These are phyloP conservation scores for Triops cancriformis DNA, from an alignment of 1,140 invertebrate genomes.

Conservation along the genomic window DNA sequence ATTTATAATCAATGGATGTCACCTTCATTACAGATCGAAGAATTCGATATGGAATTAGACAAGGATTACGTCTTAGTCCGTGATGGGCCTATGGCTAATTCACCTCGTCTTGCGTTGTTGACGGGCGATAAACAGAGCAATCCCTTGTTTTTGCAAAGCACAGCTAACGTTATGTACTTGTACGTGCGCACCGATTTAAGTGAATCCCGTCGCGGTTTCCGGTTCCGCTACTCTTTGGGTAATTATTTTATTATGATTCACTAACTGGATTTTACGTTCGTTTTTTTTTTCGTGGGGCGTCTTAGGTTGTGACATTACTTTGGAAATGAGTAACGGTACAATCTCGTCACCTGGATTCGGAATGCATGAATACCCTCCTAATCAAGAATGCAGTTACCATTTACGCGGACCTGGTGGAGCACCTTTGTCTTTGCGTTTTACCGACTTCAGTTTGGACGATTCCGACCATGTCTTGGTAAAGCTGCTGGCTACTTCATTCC, in stretches of 20 bases:
- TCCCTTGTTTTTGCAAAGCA: slow-evolving; percentile 79
- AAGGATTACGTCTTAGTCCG: slow-evolving; percentile 81
- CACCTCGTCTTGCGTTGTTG: slow-evolving; percentile 66
- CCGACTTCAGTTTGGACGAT: slow-evolving; percentile 72
- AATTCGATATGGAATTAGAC: slow-evolving; percentile 74
- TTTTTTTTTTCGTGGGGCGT: slow-evolving; percentile 28
- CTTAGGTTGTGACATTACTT: slow-evolving; percentile 47
- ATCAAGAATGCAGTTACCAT: slow-evolving; percentile 81
- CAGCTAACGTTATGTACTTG: slow-evolving; percentile 76
- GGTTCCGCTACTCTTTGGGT: slow-evolving; percentile 76
- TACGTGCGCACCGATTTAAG: slow-evolving; percentile 86
- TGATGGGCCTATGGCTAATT: slow-evolving; percentile 78
- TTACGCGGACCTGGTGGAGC: slow-evolving; percentile 73
- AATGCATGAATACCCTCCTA: slow-evolving; percentile 74
- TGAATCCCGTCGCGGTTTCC: slow-evolving; percentile 81
- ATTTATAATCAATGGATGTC: too few species aligned
- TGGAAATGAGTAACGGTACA: slow-evolving; percentile 69
- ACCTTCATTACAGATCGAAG: slow-evolving; percentile 56
- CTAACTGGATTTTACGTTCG: background rate
- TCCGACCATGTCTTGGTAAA: slow-evolving; percentile 72
- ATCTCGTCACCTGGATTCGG: slow-evolving; percentile 79
- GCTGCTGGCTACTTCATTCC: too few species aligned
- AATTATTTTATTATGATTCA: slow-evolving; percentile 25
- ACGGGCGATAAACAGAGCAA: slow-evolving; percentile 69
- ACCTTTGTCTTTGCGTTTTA: slow-evolving; percentile 77